A percentile compares a stretch with the other conserved stretches of the same genome.
Evolutionary conservation across 1,140 invertebrate species (phyloP).

Genomic region (Centruroides vittatus): DNA sequence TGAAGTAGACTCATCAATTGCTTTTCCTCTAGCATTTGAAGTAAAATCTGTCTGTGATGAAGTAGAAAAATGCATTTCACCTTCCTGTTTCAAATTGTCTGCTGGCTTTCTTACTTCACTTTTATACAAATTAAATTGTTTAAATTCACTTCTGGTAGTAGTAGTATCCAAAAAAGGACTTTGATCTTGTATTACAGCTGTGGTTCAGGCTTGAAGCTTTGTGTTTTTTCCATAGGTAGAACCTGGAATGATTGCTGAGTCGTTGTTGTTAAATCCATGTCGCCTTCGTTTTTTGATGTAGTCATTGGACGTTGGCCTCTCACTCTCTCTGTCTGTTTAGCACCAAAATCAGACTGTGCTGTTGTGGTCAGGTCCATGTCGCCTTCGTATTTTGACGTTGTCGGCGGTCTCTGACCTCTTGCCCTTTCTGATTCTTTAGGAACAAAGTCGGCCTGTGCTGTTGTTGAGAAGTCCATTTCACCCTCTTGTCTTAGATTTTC

Average conservation of each 20-base stretch:
- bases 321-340: constrained; percentile 16
- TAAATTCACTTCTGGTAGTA: background rate
- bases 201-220: constrained; percentile 1
- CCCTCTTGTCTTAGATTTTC: constrained; percentile 6
- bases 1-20: constrained; percentile 1
- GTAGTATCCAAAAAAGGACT: background rate
- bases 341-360: constrained; percentile 4
- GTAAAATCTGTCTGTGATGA: background rate
- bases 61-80: constrained; percentile 11
- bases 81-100: constrained; percentile 10
- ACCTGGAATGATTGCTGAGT: background rate
- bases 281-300: constrained; percentile 16
- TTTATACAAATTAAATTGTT: background rate
- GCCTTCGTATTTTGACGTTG: constrained; percentile 10
- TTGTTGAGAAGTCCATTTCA: constrained; percentile 11
- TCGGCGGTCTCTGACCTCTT: constrained; percentile 6
- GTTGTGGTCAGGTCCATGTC: background rate
- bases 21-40: no score
- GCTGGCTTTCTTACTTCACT: constrained; percentile 9
- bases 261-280: constrained; percentile 10
- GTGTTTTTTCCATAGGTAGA: background rate
- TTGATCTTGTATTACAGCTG: background rate
- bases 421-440: background rate
- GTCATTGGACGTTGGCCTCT: constrained; percentile 23
- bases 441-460: constrained; percentile 5